Evolutionary conservation across 2,888 invertebrate genomes (phyloP), one percentile per base, ranked within the genome.

Genomic region (Uropetala carovei): DNA sequence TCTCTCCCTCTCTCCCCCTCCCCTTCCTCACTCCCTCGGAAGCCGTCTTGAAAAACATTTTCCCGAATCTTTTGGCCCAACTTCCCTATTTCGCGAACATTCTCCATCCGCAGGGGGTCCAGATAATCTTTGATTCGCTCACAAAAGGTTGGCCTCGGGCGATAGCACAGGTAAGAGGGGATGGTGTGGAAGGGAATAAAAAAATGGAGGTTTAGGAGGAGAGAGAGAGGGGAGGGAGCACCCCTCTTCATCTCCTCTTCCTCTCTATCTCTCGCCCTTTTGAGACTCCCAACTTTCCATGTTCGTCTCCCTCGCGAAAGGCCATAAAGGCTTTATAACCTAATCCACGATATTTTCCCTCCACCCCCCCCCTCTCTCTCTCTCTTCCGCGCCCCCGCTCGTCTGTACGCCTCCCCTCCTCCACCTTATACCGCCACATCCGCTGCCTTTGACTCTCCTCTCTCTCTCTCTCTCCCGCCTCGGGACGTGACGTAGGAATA

Each of bases 271-370:
- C 82, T n/a, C 30, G 8, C 64, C 64, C 18, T 64, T 89, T 89
- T 30, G 64, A 43, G 64, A 60, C 64, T 59, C 86, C 30, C 86
- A 89, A 89, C 89, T 89, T 89, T 83, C 83, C n/a, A 56, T n/a
- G 83, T n/a, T 64, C 89, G 64, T 60, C 89, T 68, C 89, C 75
- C 89, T 43, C 60, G 64, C 89, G 89, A 60, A 68, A 89, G 64
- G 64, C 89, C 89, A 68, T 89, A 89, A 89, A 89, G 89, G 89
- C 89, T 89, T 89, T 43, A 89, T 89, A 89, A 89, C 89, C 89
- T 89, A 89, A 89, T 89, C 89, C 89, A 64, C 68, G 89, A 89
- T 89, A 89, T 89, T 89, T 89, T 89, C 89, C 43, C 59, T 27
- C 22, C 11, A 7, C n/a, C 43, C 43, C 1, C 64, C 5, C 64